Percentiles rank a stretch among this genome's conserved stretches.
These are phyloP conservation scores for Orientallactaga bullata DNA, from an alignment of 2,113 vertebrate genomes.

Conservation along the genomic window DNA sequence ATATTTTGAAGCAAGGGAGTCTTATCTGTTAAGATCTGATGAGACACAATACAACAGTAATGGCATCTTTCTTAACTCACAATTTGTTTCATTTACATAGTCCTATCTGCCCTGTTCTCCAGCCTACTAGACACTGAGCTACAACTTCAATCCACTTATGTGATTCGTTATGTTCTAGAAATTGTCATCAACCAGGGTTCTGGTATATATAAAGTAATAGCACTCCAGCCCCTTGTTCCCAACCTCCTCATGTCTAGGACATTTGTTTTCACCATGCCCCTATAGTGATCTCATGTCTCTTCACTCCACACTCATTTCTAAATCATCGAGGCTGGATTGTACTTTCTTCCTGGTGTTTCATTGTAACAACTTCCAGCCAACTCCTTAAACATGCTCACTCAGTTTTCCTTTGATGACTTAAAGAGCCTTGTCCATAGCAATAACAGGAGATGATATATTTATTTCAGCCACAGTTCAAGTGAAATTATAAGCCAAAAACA, in stretches of 20 bases:
- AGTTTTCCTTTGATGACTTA: not conserved
- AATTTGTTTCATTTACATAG: not conserved
- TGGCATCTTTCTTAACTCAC: not conserved
- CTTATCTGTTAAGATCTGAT: not conserved
- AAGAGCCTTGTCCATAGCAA: not conserved
- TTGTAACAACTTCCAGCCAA: not conserved
- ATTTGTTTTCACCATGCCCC: not conserved
- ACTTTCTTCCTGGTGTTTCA: not conserved
- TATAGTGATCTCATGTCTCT: not conserved
- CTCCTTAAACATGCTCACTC: not conserved
- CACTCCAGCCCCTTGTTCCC: not conserved
- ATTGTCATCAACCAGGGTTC: not conserved
- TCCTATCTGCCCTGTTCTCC: not conserved
- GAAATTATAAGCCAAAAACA: not conserved
- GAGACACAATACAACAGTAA: not conserved
- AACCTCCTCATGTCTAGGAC: not conserved
- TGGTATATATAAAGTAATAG: not conserved
- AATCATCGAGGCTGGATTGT: not conserved
- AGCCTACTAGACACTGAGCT: not conserved
- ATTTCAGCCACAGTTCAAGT: not conserved
- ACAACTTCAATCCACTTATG: not conserved
- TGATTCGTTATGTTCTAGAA: not conserved
- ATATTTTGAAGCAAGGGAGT: constrained; percentile 31
- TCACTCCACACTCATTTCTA: not conserved
- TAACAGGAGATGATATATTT: not conserved